phyloP scores from a whole-genome alignment of 1,140 invertebrate species.

The Rhynchophorus ferrugineus region DNA sequence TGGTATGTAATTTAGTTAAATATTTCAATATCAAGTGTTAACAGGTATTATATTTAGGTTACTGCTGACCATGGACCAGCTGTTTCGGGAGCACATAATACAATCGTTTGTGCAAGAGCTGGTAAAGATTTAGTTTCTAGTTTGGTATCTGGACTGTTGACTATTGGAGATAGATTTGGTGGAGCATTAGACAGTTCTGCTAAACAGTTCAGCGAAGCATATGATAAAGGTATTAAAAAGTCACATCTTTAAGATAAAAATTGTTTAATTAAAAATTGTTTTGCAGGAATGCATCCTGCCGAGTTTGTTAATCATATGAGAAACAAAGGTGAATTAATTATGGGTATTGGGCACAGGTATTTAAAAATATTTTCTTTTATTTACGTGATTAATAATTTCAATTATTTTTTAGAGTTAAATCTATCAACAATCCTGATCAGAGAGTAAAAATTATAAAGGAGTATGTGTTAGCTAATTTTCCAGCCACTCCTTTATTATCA shows the following conservation, averaged over 20 bases:
- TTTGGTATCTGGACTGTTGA: slow-evolving; percentile 90
- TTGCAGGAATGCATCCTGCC: slow-evolving; percentile 76
- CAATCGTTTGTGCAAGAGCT: slow-evolving; percentile 96
- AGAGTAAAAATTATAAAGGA: slow-evolving; percentile 94
- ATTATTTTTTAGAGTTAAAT: slow-evolving; percentile 71
- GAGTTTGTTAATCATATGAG: slow-evolving; percentile 98
- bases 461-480: slow-evolving; percentile 90
- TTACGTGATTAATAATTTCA: not conserved
- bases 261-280: not conserved
- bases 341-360: slow-evolving; percentile 86
- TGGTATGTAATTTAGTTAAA: slow-evolving; percentile 59
- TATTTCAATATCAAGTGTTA: too few species aligned
- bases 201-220: slow-evolving; percentile 91
- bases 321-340: slow-evolving; percentile 95
- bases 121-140: slow-evolving; percentile 98
- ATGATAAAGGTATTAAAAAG: slow-evolving; percentile 59
- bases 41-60: slow-evolving; percentile 39
- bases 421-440: slow-evolving; percentile 98
- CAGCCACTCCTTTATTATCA: slow-evolving; percentile 81
- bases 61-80: slow-evolving; percentile 99
- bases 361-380: not conserved
- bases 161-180: slow-evolving; percentile 98
- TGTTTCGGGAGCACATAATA: slow-evolving; percentile 98
- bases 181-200: slow-evolving; percentile 96
- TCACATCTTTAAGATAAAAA: not conserved